phyloP scores from a whole-genome alignment of 2,797 vertebrate genomes.

The Sarcophilus harrisii region DNA sequence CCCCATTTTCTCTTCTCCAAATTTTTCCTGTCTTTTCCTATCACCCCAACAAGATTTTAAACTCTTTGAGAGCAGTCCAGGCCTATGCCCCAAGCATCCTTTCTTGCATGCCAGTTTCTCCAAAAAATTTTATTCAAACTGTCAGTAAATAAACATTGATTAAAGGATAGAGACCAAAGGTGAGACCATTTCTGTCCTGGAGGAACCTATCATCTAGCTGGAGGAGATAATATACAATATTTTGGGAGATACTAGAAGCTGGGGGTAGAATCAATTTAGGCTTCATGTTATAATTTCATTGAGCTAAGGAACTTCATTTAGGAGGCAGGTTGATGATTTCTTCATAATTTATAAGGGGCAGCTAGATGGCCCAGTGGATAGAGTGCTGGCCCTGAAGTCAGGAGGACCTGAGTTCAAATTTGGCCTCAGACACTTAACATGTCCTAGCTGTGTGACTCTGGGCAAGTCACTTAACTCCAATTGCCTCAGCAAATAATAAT shows the following conservation, averaged over 20 bases:
- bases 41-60: neutral
- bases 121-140: neutral
- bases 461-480: too few relatives aligned
- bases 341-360: neutral
- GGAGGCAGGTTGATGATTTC: neutral
- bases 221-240: neutral
- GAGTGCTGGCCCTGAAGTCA: too few relatives aligned
- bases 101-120: neutral
- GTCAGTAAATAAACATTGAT: neutral
- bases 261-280: neutral
- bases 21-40: neutral
- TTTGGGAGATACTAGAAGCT: neutral
- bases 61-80: neutral
- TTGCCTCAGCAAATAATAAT: too few relatives aligned
- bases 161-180: neutral
- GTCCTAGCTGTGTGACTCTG: too few relatives aligned
- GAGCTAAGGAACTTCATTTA: neutral
- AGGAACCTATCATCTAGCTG: neutral
- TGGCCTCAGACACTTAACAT: too few relatives aligned
- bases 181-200: neutral
- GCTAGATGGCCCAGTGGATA: too few relatives aligned
- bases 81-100: neutral
- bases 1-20: neutral
- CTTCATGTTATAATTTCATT: neutral
- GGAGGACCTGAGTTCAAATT: too few relatives aligned